Evolutionary conservation across 2,113 vertebrate genomes (phyloP).

Genomic region (Tringa solitaria): DNA sequence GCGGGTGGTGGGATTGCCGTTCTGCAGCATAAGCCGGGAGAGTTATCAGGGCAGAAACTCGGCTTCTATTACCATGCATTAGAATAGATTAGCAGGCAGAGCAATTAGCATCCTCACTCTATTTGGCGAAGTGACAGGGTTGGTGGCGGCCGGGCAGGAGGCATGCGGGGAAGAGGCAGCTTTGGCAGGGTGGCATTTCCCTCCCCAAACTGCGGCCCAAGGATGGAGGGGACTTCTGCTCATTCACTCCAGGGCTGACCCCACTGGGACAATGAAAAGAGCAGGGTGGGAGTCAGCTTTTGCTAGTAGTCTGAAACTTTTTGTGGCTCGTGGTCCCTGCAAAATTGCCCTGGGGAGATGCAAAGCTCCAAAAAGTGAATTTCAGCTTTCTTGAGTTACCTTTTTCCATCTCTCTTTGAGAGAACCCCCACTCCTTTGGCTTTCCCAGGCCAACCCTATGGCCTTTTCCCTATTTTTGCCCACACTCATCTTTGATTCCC

Average conservation of each 20-base stretch:
- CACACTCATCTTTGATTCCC: not conserved
- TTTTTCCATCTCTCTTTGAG: not conserved
- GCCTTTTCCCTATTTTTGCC: not conserved
- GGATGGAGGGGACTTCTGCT: not conserved
- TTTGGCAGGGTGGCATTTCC: not conserved
- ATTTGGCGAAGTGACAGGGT: not conserved
- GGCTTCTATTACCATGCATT: slow-evolving; percentile 71
- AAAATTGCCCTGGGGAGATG: not conserved
- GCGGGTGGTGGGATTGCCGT: not conserved
- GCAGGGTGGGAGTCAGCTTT: not conserved
- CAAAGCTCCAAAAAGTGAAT: not conserved
- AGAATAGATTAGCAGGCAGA: slow-evolving; percentile 71
- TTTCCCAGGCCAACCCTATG: not conserved
- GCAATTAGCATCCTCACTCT: slow-evolving; percentile 50
- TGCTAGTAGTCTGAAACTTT: not conserved
- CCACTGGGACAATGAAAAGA: accelerated
- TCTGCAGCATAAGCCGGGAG: slow-evolving; percentile 9
- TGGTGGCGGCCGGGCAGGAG: not conserved
- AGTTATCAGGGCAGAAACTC: slow-evolving; percentile 65
- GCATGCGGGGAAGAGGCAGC: not conserved
- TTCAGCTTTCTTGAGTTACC: not conserved
- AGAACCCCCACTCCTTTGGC: not conserved
- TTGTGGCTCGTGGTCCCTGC: not conserved
- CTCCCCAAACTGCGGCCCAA: not conserved
- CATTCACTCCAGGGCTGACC: not conserved